phyloP scores from a whole-genome alignment of 2,113 vertebrate genomes.

The Potamarius usumacintae region DNA sequence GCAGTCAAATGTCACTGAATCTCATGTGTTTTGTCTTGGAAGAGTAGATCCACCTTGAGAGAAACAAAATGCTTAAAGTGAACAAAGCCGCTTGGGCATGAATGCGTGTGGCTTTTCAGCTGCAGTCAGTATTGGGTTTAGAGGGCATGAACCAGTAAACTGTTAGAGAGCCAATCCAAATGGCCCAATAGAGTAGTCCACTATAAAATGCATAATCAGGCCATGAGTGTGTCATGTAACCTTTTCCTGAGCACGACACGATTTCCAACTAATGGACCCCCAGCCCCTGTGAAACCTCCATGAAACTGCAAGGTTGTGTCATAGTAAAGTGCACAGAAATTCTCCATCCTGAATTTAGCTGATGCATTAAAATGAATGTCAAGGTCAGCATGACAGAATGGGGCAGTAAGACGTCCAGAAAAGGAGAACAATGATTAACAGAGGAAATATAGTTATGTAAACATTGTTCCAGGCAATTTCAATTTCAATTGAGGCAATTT shows the following conservation, averaged over 20 bases:
- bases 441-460: not conserved
- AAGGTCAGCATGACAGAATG: slow-evolving; percentile 24
- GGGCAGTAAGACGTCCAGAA: not conserved
- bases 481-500: too few relatives aligned
- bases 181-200: slow-evolving; percentile 42
- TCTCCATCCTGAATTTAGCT: not conserved
- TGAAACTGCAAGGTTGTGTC: not conserved
- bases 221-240: slow-evolving; percentile 55
- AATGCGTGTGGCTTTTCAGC: not conserved
- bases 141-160: slow-evolving; percentile 63
- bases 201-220: slow-evolving; percentile 67
- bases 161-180: slow-evolving; percentile 55
- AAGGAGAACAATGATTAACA: not conserved
- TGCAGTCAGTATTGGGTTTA: slow-evolving; percentile 56
- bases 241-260: slow-evolving; percentile 31
- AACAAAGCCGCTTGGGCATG: slow-evolving; percentile 27
- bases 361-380: slow-evolving; percentile 19
- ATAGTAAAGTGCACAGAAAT: not conserved
- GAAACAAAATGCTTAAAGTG: slow-evolving; percentile 35
- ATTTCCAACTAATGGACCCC: slow-evolving; percentile 31
- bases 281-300: slow-evolving; percentile 20
- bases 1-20: slow-evolving; percentile 59
- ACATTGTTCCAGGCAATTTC: not conserved
- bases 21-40: slow-evolving; percentile 50
- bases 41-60: slow-evolving; percentile 48